Conservation (phyloP, 2,888 invertebrate species). For the Sussaba pulchella region DNA sequence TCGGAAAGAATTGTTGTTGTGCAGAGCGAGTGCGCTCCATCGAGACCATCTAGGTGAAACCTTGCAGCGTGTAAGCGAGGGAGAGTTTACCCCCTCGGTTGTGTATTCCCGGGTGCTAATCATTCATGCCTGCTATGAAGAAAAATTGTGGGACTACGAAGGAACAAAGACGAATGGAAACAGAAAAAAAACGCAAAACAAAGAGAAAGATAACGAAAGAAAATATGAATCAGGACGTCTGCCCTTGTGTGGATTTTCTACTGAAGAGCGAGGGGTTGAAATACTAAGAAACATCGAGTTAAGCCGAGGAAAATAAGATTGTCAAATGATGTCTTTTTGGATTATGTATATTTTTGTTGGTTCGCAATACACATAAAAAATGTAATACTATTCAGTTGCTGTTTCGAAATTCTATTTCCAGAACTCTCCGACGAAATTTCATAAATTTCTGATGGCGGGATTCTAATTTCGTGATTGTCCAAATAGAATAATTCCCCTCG, state of each 20-base stretch:
- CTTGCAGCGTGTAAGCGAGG: conserved; percentile 36
- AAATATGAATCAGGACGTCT: conserved; percentile 40
- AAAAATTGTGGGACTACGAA: conserved; percentile 4
- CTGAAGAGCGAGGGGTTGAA: not conserved
- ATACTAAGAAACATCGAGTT: not conserved
- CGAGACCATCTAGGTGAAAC: conserved; percentile 2
- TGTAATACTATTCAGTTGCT: no score
- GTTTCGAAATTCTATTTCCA: no score
- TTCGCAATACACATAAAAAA: no score
- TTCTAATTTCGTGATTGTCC: no score
- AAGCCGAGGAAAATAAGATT: no score
- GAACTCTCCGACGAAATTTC: no score
- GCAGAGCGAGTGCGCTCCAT: no score
- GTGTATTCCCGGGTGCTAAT: conserved; percentile 47
- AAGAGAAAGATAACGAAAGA: conserved; percentile 47
- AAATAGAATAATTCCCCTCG: no score
- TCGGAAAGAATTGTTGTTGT: no score
- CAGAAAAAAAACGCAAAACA: conserved; percentile 18
- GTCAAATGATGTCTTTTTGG: no score
- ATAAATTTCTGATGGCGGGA: no score
- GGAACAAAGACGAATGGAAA: conserved; percentile 12
- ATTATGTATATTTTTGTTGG: no score
- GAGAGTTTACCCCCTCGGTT: conserved; percentile 39
- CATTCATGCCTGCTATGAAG: conserved; percentile 32
- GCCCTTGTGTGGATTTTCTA: conserved; percentile 8